phyloP scores from a whole-genome alignment of 2,797 vertebrate genomes.

The Macropodus opercularis region DNA sequence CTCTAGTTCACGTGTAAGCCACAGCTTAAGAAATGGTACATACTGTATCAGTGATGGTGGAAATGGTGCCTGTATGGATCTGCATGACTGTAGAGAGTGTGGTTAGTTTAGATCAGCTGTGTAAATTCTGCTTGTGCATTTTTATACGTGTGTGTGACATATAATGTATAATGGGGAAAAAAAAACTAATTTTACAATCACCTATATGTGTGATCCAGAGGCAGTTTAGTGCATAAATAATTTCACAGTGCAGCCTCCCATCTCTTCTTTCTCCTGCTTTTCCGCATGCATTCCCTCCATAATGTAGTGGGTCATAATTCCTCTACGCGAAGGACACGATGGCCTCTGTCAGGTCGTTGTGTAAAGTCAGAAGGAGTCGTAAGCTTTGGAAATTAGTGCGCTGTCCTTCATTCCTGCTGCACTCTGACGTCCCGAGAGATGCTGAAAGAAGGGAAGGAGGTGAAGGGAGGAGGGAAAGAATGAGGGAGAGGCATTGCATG shows the following conservation, averaged over 20 bases:
- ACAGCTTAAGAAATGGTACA: neutral
- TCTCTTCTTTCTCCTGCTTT: conserved; percentile 2
- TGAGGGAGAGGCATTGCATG: conserved; percentile 38
- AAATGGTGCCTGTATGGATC: conserved; percentile 23
- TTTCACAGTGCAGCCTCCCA: neutral
- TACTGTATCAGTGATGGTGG: neutral
- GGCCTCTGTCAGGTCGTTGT: conserved; percentile 57
- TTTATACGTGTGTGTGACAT: neutral
- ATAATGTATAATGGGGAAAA: neutral
- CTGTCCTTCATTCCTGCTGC: conserved; percentile 75
- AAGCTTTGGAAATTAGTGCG: conserved; percentile 71
- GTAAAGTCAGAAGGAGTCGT: conserved; percentile 62
- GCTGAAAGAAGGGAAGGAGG: conserved; percentile 31
- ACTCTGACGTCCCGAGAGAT: conserved; percentile 65
- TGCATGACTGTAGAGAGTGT: conserved; percentile 1
- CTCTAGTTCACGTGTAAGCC: neutral
- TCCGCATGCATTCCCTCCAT: neutral
- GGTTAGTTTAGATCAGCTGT: neutral
- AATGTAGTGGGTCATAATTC: conserved; percentile 31
- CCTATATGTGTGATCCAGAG: neutral
- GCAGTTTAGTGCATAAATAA: conserved; percentile 38
- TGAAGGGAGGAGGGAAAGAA: conserved; percentile 24
- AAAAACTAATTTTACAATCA: no score
- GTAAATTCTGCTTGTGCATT: no score
- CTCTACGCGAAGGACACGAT: conserved; percentile 61